Evolutionary conservation across 2,797 vertebrate genomes (phyloP).

Genomic region (Paedocypris micromegethes): DNA sequence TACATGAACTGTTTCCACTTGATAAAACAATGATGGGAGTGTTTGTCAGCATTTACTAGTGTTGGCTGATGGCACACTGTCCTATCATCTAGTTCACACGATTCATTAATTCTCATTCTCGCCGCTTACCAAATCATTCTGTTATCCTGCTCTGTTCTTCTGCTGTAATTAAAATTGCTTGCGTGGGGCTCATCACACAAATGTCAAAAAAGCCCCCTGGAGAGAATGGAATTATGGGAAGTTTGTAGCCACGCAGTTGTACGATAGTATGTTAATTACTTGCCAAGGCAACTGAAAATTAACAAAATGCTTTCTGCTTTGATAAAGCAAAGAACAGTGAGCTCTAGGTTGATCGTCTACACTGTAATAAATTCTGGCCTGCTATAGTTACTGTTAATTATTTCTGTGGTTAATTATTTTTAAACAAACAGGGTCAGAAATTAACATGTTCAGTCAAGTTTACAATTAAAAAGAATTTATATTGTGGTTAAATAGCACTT

Average conservation of each 20-base stretch:
- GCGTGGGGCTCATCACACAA: constrained; percentile 30
- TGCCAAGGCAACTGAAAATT: constrained; percentile 31
- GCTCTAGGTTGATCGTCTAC: neutral
- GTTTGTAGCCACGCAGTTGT: constrained; percentile 54
- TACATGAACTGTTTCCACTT: constrained; percentile 14
- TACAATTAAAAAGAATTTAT: no score
- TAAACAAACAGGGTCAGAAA: neutral
- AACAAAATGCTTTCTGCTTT: constrained; percentile 24
- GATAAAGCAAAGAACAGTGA: constrained; percentile 14
- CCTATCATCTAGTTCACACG: constrained; percentile 11
- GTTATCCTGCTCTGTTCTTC: constrained; percentile 30
- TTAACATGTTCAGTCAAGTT: neutral
- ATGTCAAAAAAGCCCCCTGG: constrained; percentile 43
- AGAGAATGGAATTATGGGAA: constrained; percentile 51
- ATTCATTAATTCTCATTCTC: constrained; percentile 32
- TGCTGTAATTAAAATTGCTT: constrained; percentile 43
- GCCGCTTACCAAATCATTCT: constrained; percentile 26
- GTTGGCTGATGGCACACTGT: constrained; percentile 23
- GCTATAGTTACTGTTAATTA: constrained; percentile 1
- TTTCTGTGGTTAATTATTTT: neutral
- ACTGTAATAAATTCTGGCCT: neutral
- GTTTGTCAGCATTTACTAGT: constrained; percentile 22
- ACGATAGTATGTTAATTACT: constrained; percentile 45
- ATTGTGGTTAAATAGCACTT: no score
- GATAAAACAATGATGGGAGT: constrained; percentile 19